Evolutionary conservation across 2,888 invertebrate genomes (phyloP), one percentile per base, ranked within the genome.

Genomic region (Limnephilus rhombicus): DNA sequence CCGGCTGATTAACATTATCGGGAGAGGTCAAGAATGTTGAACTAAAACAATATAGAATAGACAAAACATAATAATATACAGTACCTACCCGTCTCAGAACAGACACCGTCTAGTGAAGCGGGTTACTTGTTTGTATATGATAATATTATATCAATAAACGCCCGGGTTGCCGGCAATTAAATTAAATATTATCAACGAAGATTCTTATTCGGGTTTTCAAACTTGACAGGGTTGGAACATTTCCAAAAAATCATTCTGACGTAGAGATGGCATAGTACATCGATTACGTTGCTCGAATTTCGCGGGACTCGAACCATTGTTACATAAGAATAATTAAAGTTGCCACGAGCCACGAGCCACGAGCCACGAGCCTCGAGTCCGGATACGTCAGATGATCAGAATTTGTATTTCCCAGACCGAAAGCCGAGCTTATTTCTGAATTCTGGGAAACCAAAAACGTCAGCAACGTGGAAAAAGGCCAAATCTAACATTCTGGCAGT

Each of bases 161-260:
- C 31, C 31, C 31, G 31, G 31, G 31, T 31, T 31, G 31, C 31
- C 31, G 31, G 31, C 31, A 37, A 37, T 37, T 4, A 37, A 37
- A 37, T 37, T 37, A 37, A 24, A 80, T 80, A 82, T 81, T 81
- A 81, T 85, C 24, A 24, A 24, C 34, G 87, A 87, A 53, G 37
- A 88, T 49, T 24, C 88, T 53, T 24, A 80, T 89, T 80, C 41
- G 37, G 34, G 80, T 89, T 41, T 80, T 24, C 41, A 80, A 68
- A 80, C 80, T 89, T 89, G 37, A 80, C 37, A 37, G 87, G 80
- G n/a, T 89, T 89, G 88, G 88, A 80, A 89, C 41, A 24, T 89
- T 80, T 89, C 88, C 88, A 89, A 89, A 37, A 31, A 18, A n/a
- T 37, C 68, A 37, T 89, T 34, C 88, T 89, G 88, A 89, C 88